Percentiles rank a stretch among this genome's conserved stretches.
Evolutionary conservation across 2,113 vertebrate species (phyloP).

Genomic region (Cnemophilus loriae): DNA sequence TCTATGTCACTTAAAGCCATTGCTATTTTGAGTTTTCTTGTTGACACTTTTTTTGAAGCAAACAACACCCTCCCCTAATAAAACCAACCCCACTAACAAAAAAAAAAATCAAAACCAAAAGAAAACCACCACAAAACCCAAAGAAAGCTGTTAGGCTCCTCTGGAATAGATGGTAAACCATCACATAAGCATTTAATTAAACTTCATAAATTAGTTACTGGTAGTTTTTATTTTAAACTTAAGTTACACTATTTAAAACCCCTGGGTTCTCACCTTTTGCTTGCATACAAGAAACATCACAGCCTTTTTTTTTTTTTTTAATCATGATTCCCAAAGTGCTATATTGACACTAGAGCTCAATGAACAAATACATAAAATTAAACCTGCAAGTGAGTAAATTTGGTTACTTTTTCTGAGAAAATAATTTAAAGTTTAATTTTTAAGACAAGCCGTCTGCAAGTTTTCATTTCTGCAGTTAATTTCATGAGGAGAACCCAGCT

Average conservation of each 20-base stretch:
- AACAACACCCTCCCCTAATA: rapidly evolving
- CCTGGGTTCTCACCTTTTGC: neutral
- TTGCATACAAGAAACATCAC: neutral
- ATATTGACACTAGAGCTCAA: neutral
- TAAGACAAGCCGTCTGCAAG: neutral
- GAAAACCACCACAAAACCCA: neutral
- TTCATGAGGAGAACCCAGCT: neutral
- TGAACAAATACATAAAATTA: neutral
- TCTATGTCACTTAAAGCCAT: neutral
- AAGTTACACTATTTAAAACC: neutral
- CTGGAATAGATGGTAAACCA: neutral
- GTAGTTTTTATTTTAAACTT: neutral
- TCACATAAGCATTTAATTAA: neutral
- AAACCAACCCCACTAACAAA: neutral
- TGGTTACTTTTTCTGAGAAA: neutral
- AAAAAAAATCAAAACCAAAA: neutral
- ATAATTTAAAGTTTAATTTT: neutral
- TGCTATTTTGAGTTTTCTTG: neutral
- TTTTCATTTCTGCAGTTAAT: neutral
- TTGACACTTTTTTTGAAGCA: neutral
- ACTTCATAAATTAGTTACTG: neutral
- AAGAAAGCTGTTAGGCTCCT: neutral
- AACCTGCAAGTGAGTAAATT: neutral
- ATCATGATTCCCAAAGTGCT: neutral
- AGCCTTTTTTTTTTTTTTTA: neutral